These are phyloP conservation scores for Cinclus cinclus DNA, from an alignment of 2,113 vertebrate species.

Conservation along the genomic window DNA sequence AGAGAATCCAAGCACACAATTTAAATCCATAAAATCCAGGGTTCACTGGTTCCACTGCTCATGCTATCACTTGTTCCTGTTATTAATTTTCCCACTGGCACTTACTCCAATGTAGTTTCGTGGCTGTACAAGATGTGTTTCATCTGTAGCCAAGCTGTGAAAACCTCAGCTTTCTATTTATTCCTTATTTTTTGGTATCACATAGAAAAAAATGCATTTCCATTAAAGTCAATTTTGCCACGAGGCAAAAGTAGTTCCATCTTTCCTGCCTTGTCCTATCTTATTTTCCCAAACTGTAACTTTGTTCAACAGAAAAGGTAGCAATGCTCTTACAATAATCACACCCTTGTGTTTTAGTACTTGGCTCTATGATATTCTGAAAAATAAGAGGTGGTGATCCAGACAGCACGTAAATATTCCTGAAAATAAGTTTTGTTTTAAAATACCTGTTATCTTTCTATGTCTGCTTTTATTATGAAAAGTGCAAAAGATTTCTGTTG, in stretches of 20 bases:
- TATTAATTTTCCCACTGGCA: slow-evolving; percentile 51
- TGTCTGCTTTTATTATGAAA: slow-evolving; percentile 9
- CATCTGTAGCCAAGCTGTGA: background rate
- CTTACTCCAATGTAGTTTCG: background rate
- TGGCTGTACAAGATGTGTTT: slow-evolving; percentile 9
- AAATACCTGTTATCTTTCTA: slow-evolving; percentile 23
- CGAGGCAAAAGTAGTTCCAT: background rate
- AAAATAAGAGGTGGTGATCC: slow-evolving; percentile 21
- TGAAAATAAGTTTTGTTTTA: background rate
- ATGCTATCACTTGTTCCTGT: slow-evolving; percentile 7
- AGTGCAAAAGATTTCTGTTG: background rate
- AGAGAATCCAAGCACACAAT: background rate
- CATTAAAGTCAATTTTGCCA: background rate
- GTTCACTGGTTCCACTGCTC: background rate
- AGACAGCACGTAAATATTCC: background rate
- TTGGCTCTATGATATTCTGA: background rate
- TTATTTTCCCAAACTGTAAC: slow-evolving; percentile 18
- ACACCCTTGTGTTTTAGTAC: background rate
- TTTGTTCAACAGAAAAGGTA: background rate
- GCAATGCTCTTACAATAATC: background rate
- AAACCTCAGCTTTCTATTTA: slow-evolving; percentile 4
- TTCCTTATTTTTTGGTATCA: slow-evolving; percentile 2
- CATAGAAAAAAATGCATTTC: slow-evolving; percentile 21
- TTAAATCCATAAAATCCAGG: background rate
- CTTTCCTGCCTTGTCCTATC: background rate